Base-by-base conservation (phyloP, 2,888 invertebrate genomes). In the Phorcus lineatus region DNA sequence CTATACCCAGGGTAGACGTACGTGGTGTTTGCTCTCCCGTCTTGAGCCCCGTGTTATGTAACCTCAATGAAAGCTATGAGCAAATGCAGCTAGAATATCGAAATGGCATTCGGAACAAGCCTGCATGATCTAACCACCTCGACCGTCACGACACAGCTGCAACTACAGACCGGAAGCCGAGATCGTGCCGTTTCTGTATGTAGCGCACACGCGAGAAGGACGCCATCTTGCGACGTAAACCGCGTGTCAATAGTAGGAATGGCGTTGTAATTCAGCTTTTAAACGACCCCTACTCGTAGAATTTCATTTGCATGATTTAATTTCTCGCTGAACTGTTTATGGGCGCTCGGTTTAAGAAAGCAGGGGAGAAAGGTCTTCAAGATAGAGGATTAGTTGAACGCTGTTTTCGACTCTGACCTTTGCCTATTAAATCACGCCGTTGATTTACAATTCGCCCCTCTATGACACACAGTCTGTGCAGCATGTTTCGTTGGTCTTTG, bases 231-330 rank as follows among this genome's bases (percentile, higher is more conserved):
- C 28, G 62, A 62, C 28, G 28, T 62, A 62, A 62, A 17, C 24
- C 62, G 28, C 28, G 62, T 62, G 62, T 62, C 62, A 62, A 62
- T n/a, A 62, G 16, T 28, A 1, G 24, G 62, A 28, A 62, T 62
- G 28, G 62, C 62, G 16, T 3, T 62, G 28, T 62, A 62, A 62
- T 62, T 24, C 62, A 62, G 28, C 62, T 62, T 62, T 62, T 13
- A 62, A 62, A 62, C 62, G 62, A 16, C 62, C 24, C 62, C 62
- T 28, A 62, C 62, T 62, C n/a, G 62, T 62, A 62, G 62, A 62
- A 62, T 62, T 62, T 62, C 62, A 62, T 62, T 62, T 62, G 28
- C 62, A 62, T 62, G 62, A 62, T 62, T 62, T 62, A 62, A 62
- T 62, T 62, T 62, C 62, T 62, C 62, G 62, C 62, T 62, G 62